Evolutionary conservation across 2,113 vertebrate species (phyloP), one percentile per base, ranked within the genome.

Genomic region (Dipodomys merriami): DNA sequence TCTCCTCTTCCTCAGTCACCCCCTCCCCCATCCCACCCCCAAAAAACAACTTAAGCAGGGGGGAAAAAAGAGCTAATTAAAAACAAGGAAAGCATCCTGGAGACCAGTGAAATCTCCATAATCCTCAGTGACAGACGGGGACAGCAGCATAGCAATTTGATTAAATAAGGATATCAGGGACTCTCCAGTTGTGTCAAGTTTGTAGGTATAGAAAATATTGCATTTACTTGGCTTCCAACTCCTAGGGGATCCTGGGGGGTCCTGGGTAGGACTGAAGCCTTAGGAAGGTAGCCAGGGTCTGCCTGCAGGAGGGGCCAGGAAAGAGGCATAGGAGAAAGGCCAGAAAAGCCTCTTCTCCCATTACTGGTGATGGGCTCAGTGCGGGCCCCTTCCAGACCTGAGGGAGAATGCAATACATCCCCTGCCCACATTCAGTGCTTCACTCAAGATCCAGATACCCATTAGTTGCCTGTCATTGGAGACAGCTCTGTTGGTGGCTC

Each of bases 401-500:
- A 74, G 86, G 71, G 96, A 80, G 74, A 91, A 85, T 76, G 62
- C 22, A 86, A 72, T 57, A 23, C 76, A 33, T 79, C 16, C 68
- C 89, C 78, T 29, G 65, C 72, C 73, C 46, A 1, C 0, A 39
- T 93, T 96, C 92, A 85, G 73, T 90, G 44, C 86, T 91, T 91
- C 19, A 12, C 91, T 93, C 67, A 44, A 92, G 79, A 95, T 94
- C 87, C 82, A 94, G 88, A 83, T 96, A 95, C 90, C 95, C 82
- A 4, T 94, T 96, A 97, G 96, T 96, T 67, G 91, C 97, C 95
- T 97, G 96, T 96, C 96, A 95, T 71, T 39, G 11, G 71, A 90
- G 94, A 94, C 90, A 91, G 86, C 96, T 87, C 74, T 87, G 95
- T 88, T 94, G 97, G 96, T 86, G 93, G 81, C 94, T 95, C 82